Base-by-base conservation (phyloP, 2,888 invertebrate genomes). In the Ochropacha duplaris region DNA sequence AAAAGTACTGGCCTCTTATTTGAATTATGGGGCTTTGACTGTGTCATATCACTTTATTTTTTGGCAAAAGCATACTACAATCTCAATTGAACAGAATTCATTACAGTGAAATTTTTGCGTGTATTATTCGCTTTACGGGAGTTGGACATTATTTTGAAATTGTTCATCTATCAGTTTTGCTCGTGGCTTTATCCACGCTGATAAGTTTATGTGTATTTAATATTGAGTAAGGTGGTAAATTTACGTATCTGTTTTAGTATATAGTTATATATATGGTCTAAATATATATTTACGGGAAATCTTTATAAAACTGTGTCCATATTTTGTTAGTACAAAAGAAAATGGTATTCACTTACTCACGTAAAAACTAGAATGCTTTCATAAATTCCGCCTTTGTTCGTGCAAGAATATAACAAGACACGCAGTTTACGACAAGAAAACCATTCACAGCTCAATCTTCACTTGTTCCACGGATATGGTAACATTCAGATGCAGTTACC, bases 401-500 rank as follows among this genome's bases (percentile, higher is more conserved):
- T 71, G 65, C 64, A 64, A 71, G 68, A 80, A 77, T 67, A 82
- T 86, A 88, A 88, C 81, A 87, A 85, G 86, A 81, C 78, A 83
- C 76, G 78, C 84, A 79, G 80, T 90, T 89, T 88, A 89, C 84
- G 87, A 84, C 78, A 75, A 71, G 80, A 70, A 71, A 77, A 76
- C 83, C 82, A 80, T 86, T 87, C 81, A 76, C 80, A 83, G 80
- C 86, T 88, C 91, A 91, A 91, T 91, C 91, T 89, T 76, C 85
- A 86, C 84, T 87, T 88, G 88, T 84, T 84, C 78, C 84, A 72
- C 77, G 82, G 81, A 83, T 89, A 88, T 85, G 86, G 84, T 86
- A 86, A 81, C 88, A 88, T 91, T 88, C 79, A 80, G 86, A 79
- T 89, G 89, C 89, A 87, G 87, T 90, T 86, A 90, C 87, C 68